Conservation (phyloP, 2,888 invertebrate species). For the Tachina grossa region DNA sequence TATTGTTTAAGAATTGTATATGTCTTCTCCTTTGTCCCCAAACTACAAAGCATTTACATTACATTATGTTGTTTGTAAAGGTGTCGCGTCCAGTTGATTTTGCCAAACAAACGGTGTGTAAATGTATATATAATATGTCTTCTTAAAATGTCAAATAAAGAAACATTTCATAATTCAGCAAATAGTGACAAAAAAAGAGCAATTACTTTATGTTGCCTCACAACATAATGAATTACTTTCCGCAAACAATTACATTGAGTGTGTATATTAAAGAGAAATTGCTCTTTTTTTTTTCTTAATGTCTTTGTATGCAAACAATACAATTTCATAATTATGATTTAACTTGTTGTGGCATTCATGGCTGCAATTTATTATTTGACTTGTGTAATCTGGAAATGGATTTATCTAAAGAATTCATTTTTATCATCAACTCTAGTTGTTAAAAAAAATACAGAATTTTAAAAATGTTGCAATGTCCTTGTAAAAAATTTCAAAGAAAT, state of each 20-base stretch:
- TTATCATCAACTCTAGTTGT: background rate
- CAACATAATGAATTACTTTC: slow-evolving; percentile 44
- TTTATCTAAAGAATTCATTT: background rate
- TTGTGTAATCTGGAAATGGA: background rate
- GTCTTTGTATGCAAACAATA: slow-evolving; percentile 8
- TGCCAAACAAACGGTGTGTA: background rate
- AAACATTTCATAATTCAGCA: slow-evolving; percentile 53
- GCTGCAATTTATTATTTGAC: slow-evolving; percentile 1
- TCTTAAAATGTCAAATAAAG: slow-evolving; percentile 59
- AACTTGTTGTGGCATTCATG: slow-evolving; percentile 8
- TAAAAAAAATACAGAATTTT: background rate
- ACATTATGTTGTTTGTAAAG: slow-evolving; percentile 29
- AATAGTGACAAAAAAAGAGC: slow-evolving; percentile 52
- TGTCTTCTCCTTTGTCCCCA: slow-evolving; percentile 30
- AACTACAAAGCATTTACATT: background rate
- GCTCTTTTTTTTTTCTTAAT: slow-evolving; percentile 40
- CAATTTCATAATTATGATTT: slow-evolving; percentile 19
- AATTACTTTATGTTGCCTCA: slow-evolving; percentile 61
- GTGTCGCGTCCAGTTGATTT: slow-evolving; percentile 66
- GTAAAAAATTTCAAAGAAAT: no score
- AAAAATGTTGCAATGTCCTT: no score
- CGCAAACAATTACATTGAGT: slow-evolving; percentile 35
- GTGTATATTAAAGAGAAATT: slow-evolving; percentile 12
- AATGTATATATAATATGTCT: background rate
- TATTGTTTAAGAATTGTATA: slow-evolving; percentile 15